These are phyloP conservation scores for Reticulitermes speratus DNA, from an alignment of 1,140 invertebrate genomes.

Conservation along the genomic window DNA sequence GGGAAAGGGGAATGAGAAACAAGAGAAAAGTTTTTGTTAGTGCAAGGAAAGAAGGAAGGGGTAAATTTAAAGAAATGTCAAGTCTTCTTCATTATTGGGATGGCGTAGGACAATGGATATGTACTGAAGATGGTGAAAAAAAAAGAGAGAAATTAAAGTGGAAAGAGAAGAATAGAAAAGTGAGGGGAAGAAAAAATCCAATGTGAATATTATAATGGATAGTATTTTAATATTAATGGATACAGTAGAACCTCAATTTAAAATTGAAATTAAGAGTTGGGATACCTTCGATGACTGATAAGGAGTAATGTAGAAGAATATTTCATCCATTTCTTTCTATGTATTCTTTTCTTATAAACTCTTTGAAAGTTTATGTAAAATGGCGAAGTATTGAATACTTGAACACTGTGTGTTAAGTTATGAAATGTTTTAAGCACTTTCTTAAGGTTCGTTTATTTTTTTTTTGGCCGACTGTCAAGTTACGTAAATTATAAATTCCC, in stretches of 20 bases:
- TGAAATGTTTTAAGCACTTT: not conserved
- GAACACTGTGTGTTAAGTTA: not conserved
- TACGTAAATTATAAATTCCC: too few relatives aligned
- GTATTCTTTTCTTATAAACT: not conserved
- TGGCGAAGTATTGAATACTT: not conserved
- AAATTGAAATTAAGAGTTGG: constrained; percentile 8
- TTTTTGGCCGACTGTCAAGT: not conserved
- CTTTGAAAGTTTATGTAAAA: not conserved
- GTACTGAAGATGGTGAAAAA: not conserved
- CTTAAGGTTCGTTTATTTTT: not conserved
- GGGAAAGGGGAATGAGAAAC: not conserved
- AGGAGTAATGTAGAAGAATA: not conserved
- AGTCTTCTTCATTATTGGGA: constrained; percentile 14
- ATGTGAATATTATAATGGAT: not conserved
- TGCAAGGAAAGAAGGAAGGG: not conserved
- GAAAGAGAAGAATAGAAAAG: not conserved
- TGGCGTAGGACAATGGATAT: not conserved
- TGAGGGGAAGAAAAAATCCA: not conserved
- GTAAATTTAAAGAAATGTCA: constrained; percentile 16
- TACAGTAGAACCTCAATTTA: not conserved
- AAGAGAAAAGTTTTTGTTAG: not conserved
- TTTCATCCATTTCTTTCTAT: not conserved
- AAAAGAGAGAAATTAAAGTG: not conserved
- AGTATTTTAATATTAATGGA: constrained; percentile 15
- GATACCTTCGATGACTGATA: not conserved